Conservation (phyloP, 2,888 invertebrate genomes). For the Rotaria magnacalcarata region DNA sequence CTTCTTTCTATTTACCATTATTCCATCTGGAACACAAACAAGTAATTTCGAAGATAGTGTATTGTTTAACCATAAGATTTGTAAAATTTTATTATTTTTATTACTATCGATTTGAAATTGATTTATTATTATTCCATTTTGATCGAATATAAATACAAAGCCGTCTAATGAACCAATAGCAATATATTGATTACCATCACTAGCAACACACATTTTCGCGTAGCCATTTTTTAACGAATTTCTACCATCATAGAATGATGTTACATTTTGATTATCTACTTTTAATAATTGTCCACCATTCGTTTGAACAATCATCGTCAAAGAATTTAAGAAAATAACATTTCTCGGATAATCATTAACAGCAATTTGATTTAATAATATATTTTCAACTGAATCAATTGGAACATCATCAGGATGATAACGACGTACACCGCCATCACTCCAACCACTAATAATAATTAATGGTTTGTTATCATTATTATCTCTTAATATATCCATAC, state of each 20-base stretch:
- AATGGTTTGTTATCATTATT: neutral
- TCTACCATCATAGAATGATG: neutral
- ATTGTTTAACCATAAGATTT: neutral
- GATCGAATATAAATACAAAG: neutral
- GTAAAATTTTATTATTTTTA: neutral
- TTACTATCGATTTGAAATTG: neutral
- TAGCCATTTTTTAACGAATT: neutral
- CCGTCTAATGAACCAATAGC: neutral
- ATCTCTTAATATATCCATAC: neutral
- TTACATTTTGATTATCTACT: neutral
- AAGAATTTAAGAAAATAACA: neutral
- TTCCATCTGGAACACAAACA: neutral
- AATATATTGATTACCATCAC: neutral
- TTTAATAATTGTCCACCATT: neutral
- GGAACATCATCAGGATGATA: neutral
- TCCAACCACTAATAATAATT: conserved; percentile 18
- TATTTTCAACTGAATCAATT: neutral
- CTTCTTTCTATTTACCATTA: neutral
- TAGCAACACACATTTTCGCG: neutral
- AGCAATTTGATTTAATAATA: neutral
- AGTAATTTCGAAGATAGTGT: neutral
- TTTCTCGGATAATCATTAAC: neutral
- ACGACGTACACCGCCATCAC: neutral
- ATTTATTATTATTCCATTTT: neutral
- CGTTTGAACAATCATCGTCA: neutral